Percentiles rank a stretch among this genome's conserved stretches.
These are phyloP conservation scores for Eolophus roseicapilla DNA, from an alignment of 2,113 vertebrate species.

Conservation along the genomic window DNA sequence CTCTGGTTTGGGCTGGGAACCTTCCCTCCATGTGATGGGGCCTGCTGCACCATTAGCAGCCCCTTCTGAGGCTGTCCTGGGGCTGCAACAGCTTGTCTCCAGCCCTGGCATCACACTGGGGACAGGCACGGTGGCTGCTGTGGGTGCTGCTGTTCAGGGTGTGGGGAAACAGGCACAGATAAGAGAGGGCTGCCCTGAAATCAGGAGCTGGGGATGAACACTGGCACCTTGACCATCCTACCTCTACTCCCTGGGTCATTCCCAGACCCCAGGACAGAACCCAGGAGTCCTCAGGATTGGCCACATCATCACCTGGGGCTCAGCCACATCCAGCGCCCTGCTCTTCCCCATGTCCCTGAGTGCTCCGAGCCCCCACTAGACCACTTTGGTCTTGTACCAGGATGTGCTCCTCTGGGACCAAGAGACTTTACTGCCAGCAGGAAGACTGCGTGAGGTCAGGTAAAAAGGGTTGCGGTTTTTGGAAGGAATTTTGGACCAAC, in stretches of 20 bases:
- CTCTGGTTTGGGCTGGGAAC: background rate
- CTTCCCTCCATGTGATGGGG: background rate
- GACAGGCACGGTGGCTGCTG: background rate
- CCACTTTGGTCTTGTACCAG: background rate
- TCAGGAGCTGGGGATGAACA: background rate
- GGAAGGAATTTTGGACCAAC: background rate
- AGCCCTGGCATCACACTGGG: background rate
- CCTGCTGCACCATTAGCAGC: background rate
- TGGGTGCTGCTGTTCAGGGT: background rate
- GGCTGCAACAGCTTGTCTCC: background rate
- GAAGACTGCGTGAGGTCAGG: background rate
- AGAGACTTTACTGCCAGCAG: accelerated
- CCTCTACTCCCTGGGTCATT: background rate
- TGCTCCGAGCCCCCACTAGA: background rate
- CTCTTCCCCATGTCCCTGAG: accelerated
- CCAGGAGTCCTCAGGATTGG: background rate
- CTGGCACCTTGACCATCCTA: background rate
- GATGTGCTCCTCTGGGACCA: too few relatives aligned
- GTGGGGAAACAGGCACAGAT: background rate
- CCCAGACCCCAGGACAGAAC: background rate
- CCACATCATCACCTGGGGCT: background rate
- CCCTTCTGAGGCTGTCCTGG: background rate
- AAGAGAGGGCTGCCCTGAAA: background rate
- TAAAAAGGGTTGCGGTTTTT: background rate
- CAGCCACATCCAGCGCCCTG: background rate